Conservation (phyloP, 1,140 invertebrate genomes). For the Diuraphis noxia region DNA sequence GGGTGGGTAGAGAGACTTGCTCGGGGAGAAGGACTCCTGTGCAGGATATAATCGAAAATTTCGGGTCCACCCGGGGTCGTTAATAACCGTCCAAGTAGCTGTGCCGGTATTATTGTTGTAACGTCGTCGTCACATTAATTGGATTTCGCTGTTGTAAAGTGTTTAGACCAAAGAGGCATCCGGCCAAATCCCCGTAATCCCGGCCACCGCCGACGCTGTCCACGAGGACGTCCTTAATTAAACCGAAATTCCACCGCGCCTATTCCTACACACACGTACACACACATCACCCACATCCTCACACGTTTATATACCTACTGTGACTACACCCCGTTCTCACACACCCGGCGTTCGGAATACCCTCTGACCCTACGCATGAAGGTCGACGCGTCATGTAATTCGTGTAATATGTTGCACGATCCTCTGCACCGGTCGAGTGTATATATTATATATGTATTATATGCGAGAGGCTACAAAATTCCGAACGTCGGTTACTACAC, state of each 20-base stretch:
- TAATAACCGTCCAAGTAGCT: slow-evolving; percentile 49
- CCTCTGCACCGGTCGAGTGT: not conserved
- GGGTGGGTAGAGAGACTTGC: not conserved
- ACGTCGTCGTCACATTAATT: slow-evolving; percentile 53
- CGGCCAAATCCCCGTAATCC: slow-evolving; percentile 52
- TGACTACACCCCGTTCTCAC: not conserved
- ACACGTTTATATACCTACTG: not conserved
- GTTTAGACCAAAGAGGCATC: slow-evolving; percentile 47
- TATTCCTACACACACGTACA: not conserved
- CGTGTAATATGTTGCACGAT: not conserved
- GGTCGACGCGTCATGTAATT: not conserved
- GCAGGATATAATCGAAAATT: slow-evolving; percentile 49
- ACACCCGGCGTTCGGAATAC: not conserved
- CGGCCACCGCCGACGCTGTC: slow-evolving; percentile 10
- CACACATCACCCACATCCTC: not conserved
- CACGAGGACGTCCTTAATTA: slow-evolving; percentile 49
- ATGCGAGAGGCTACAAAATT: not conserved
- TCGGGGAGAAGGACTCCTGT: not conserved
- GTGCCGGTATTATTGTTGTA: slow-evolving; percentile 50
- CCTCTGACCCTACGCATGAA: not conserved
- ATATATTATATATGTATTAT: not conserved
- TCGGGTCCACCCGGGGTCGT: slow-evolving; percentile 19
- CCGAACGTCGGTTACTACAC: not conserved
- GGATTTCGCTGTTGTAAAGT: slow-evolving; percentile 51
- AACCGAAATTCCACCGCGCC: slow-evolving; percentile 40